Percentiles rank a stretch among this genome's conserved stretches.
Evolutionary conservation across 2,797 vertebrate genomes (phyloP).

Genomic region (Sphaeramia orbicularis): DNA sequence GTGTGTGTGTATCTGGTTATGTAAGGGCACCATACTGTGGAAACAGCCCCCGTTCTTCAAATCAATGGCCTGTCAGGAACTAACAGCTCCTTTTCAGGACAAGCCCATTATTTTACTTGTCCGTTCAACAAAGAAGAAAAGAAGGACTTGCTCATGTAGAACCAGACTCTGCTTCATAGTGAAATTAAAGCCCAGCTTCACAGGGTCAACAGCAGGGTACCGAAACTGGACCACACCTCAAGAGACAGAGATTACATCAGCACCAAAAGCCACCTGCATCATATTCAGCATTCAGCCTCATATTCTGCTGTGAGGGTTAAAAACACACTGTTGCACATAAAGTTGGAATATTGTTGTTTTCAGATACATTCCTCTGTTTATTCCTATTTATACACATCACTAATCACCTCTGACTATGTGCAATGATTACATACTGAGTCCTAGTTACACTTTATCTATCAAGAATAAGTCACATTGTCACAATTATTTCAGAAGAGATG

Average conservation of each 20-base stretch:
- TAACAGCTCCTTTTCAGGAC: constrained; percentile 66
- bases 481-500: no score
- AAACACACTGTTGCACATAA: no score
- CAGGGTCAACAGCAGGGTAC: constrained; percentile 42
- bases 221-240: constrained; percentile 31
- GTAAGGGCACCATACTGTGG: constrained; percentile 65
- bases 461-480: no score
- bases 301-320: background rate
- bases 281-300: constrained; percentile 21
- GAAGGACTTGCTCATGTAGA: constrained; percentile 55
- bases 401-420: background rate
- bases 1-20: constrained; percentile 29
- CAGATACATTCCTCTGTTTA: no score
- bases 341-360: no score
- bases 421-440: no score
- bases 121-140: constrained; percentile 55
- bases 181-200: constrained; percentile 59
- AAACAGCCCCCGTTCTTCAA: constrained; percentile 59
- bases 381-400: no score
- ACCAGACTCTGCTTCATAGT: constrained; percentile 51
- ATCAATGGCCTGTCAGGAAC: constrained; percentile 71
- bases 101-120: constrained; percentile 73
- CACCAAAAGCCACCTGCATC: constrained; percentile 25
- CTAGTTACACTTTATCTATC: no score
- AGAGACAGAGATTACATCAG: constrained; percentile 39